Evolutionary conservation across 2,797 vertebrate genomes (phyloP), one percentile per base, ranked within the genome.

Genomic region (Falco novaeseelandiae): DNA sequence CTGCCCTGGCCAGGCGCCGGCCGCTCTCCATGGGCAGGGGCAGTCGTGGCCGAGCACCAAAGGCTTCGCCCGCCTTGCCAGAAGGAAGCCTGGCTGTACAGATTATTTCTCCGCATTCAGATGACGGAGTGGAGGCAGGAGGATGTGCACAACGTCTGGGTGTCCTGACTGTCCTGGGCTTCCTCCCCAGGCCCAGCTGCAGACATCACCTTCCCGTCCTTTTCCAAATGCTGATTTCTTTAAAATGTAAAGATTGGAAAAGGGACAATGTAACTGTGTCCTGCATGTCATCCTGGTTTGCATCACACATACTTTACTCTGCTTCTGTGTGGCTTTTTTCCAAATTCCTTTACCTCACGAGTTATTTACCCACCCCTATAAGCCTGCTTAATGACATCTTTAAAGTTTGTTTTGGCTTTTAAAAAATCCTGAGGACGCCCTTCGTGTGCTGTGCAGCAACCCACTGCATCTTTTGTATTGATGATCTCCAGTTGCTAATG

Each of bases 191-290:
- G 49, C 81, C 51, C 26, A 5, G 26, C 73, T 54, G 70, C 54
- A 19, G 30, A 0, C 0, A 0, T 52, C 14, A 1, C 62, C 36
- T 36, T 63, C 55, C 8, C 0, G 0, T 6, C 26, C 66, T 44
- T 71, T 48, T 9, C 51, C 73, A 26, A n/a, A 10, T 2, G 6
- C 42, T 3, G 14, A 2, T 23, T 49, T 21, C 72, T 61, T 38
- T 32, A 2, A 23, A 34, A 22, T 49, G 2, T 12, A 5, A 22
- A 40, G 13, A 1, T 3, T 34, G 61, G 21, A 14, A 15, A 1
- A 38, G 40, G 73, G 69, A 10, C 0, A 0, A 1, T 0, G 11
- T 32, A 5, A 34, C 34, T 9, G 25, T 0, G 5, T 29, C 86
- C 65, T 6, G 2, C 15, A 0, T 23, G 78, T 58, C 83, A 20